phyloP scores from a whole-genome alignment of 1,140 invertebrate genomes.

The Lerema accius region DNA sequence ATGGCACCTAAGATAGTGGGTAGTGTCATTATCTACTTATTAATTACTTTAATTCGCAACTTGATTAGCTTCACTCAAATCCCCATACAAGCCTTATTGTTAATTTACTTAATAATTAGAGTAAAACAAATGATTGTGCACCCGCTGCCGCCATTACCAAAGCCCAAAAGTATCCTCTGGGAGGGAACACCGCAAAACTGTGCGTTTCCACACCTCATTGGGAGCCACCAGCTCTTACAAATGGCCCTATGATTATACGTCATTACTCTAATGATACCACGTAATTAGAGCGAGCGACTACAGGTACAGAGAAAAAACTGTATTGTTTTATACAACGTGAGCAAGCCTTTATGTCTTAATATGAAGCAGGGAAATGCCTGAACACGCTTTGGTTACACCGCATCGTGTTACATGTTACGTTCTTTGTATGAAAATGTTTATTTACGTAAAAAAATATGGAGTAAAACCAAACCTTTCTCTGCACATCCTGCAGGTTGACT shows the following conservation, averaged over 20 bases:
- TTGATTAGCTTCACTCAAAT: too few relatives aligned
- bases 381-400: neutral
- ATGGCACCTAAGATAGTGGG: too few relatives aligned
- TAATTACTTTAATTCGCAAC: too few relatives aligned
- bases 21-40: too few relatives aligned
- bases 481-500: too few relatives aligned
- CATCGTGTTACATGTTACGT: too few relatives aligned
- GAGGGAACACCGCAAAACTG: conserved; percentile 58
- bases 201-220: conserved; percentile 74
- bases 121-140: neutral
- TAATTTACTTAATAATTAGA: too few relatives aligned
- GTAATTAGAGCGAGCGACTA: conserved; percentile 66
- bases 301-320: conserved; percentile 41
- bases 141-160: conserved; percentile 28
- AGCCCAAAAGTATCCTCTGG: conserved; percentile 39
- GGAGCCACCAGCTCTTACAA: conserved; percentile 63
- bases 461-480: too few relatives aligned
- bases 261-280: conserved; percentile 69
- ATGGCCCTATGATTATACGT: conserved; percentile 67
- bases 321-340: conserved; percentile 29
- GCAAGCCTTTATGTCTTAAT: conserved; percentile 25
- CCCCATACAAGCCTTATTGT: too few relatives aligned
- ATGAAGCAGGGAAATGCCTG: conserved; percentile 30
- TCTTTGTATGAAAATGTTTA: neutral
- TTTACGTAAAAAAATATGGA: conserved; percentile 1